These are phyloP conservation scores for Fulica atra DNA, from an alignment of 2,113 vertebrate species.

Conservation along the genomic window DNA sequence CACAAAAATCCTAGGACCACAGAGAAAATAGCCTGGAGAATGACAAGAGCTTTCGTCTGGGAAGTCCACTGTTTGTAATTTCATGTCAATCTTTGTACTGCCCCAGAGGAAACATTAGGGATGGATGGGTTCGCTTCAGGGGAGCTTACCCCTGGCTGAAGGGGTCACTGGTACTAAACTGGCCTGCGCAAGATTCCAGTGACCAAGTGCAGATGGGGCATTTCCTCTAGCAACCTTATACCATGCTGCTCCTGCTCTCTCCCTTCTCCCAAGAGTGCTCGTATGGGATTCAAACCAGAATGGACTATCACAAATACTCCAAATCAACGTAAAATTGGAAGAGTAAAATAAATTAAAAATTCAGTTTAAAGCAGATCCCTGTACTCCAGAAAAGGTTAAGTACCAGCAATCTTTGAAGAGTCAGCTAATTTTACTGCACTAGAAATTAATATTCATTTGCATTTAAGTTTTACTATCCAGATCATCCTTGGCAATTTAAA, in stretches of 20 bases:
- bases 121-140: background rate
- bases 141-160: background rate
- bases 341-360: background rate
- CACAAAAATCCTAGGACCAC: background rate
- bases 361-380: background rate
- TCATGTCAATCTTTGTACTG: background rate
- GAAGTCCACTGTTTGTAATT: background rate
- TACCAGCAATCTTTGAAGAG: slow-evolving; percentile 13
- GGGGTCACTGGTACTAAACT: background rate
- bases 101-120: background rate
- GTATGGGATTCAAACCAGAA: fast-evolving
- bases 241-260: background rate
- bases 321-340: background rate
- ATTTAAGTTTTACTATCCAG: slow-evolving; percentile 37
- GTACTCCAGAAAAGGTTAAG: slow-evolving; percentile 35
- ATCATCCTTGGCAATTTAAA: slow-evolving; percentile 53
- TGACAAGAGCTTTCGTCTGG: background rate
- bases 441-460: slow-evolving; percentile 61
- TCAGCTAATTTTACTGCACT: slow-evolving; percentile 39
- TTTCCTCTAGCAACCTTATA: background rate
- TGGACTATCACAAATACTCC: background rate
- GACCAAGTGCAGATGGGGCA: background rate
- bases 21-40: background rate
- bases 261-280: fast-evolving
- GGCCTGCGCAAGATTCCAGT: background rate